phyloP scores from a whole-genome alignment of 2,113 vertebrate genomes.

The Taurulus bubalis region DNA sequence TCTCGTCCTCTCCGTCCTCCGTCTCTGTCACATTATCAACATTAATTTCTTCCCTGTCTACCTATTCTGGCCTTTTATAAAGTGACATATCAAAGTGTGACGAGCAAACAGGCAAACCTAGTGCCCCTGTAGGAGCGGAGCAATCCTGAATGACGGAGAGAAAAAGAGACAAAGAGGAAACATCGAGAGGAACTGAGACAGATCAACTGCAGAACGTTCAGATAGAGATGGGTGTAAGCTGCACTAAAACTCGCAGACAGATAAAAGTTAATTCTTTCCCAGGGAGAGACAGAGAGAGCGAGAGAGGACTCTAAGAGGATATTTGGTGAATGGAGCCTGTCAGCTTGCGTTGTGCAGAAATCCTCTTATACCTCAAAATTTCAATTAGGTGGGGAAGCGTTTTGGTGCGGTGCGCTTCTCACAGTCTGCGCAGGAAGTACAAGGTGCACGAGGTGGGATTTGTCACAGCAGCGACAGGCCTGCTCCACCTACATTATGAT shows the following conservation, averaged over 20 bases:
- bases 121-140: slow-evolving; percentile 40
- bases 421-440: slow-evolving; percentile 64
- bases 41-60: background rate
- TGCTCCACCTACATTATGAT: slow-evolving; percentile 71
- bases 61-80: slow-evolving; percentile 17
- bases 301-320: slow-evolving; percentile 74
- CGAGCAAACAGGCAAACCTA: slow-evolving; percentile 50
- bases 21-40: slow-evolving; percentile 21
- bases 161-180: slow-evolving; percentile 42
- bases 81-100: slow-evolving; percentile 53
- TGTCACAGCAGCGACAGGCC: slow-evolving; percentile 75
- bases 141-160: slow-evolving; percentile 61
- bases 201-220: slow-evolving; percentile 53
- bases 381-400: slow-evolving; percentile 81
- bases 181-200: slow-evolving; percentile 48
- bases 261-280: slow-evolving; percentile 73
- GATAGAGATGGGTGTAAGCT: slow-evolving; percentile 66
- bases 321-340: slow-evolving; percentile 80
- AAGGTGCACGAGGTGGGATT: slow-evolving; percentile 74
- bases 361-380: slow-evolving; percentile 85
- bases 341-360: slow-evolving; percentile 76
- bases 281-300: slow-evolving; percentile 46
- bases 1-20: background rate
- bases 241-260: slow-evolving; percentile 66
- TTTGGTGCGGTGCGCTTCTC: slow-evolving; percentile 50